Conservation (phyloP, 2,888 invertebrate genomes). For the Atherix ibis region DNA sequence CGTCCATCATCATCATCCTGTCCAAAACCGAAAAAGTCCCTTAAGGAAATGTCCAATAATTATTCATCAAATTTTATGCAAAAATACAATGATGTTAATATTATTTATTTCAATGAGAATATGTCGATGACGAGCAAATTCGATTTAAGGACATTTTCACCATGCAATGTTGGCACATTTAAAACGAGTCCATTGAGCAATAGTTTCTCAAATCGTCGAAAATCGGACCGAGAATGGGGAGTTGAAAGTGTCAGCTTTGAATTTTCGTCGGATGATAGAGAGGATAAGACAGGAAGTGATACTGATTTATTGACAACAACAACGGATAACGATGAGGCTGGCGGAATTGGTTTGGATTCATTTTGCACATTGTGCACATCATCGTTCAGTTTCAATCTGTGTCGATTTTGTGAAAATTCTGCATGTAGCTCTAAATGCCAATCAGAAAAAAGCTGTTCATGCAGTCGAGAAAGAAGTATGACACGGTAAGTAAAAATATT, state of each 20-base stretch:
- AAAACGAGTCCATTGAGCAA: slow-evolving; percentile 17
- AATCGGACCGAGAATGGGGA: slow-evolving; percentile 12
- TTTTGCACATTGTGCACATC: slow-evolving; percentile 32
- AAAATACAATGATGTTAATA: slow-evolving; percentile 26
- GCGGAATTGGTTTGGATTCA: slow-evolving; percentile 21
- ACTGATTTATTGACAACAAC: slow-evolving; percentile 5
- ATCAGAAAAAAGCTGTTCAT: slow-evolving; percentile 20
- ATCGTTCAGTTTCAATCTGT: slow-evolving; percentile 31
- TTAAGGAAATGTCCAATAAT: slow-evolving; percentile 27
- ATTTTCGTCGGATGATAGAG: slow-evolving; percentile 24
- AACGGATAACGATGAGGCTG: slow-evolving; percentile 6
- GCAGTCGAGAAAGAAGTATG: slow-evolving; percentile 12
- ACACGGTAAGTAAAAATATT: slow-evolving; percentile 13
- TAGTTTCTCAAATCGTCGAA: slow-evolving; percentile 13
- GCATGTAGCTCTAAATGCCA: slow-evolving; percentile 29
- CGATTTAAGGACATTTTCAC: slow-evolving; percentile 21
- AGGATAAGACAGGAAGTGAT: slow-evolving; percentile 9
- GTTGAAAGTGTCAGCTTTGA: slow-evolving; percentile 23
- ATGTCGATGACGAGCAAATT: slow-evolving; percentile 32
- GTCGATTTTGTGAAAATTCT: slow-evolving; percentile 28
- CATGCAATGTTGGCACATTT: slow-evolving; percentile 17
- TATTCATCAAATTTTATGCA: slow-evolving; percentile 25
- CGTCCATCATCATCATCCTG: slow-evolving; percentile 13
- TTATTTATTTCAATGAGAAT: slow-evolving; percentile 32
- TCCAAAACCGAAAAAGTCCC: slow-evolving; percentile 26